Evolutionary conservation across 37 sponge, comb jelly and placozoan species (phyloP).

Genomic region (Halisarca cf. caerulea): DNA sequence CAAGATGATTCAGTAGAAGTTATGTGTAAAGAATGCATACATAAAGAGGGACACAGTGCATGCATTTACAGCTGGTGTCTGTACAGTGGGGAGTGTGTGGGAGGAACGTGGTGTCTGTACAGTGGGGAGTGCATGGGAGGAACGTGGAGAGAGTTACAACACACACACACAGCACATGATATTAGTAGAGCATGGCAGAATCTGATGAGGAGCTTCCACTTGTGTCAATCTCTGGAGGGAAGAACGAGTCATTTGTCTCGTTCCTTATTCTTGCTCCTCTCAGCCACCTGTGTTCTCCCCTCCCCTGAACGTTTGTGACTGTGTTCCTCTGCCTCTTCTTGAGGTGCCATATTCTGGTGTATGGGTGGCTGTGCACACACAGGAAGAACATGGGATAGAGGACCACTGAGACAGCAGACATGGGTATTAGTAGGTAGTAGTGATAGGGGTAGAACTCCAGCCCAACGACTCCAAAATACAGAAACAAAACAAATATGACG

Average conservation of each 20-base stretch:
- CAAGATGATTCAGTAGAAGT: too few relatives aligned
- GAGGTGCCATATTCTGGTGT: slow-evolving; percentile 6
- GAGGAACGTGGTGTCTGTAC: too few relatives aligned
- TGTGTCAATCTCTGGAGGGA: not conserved
- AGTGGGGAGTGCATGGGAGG: too few relatives aligned
- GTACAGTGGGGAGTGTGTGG: too few relatives aligned
- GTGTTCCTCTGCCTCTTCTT: not conserved
- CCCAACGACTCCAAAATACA: slow-evolving; percentile 7
- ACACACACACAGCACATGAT: not conserved
- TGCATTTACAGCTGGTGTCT: too few relatives aligned
- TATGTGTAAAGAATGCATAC: too few relatives aligned
- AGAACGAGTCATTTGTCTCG: not conserved
- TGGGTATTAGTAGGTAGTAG: not conserved
- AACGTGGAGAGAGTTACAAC: too few relatives aligned
- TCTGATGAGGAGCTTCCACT: not conserved
- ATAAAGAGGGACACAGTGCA: too few relatives aligned
- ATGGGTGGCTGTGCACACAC: slow-evolving; percentile 8
- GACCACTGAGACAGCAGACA: not conserved
- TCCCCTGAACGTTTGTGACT: not conserved
- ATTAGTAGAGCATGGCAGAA: not conserved
- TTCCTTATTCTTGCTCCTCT: not conserved
- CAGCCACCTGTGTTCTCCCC: not conserved
- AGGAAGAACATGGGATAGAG: slow-evolving; percentile 6
- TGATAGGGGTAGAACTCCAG: not conserved
- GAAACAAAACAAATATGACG: not conserved